Evolutionary conservation across 2,113 vertebrate genomes (phyloP), one percentile per base, ranked within the genome.

Genomic region (Perccottus glenii): DNA sequence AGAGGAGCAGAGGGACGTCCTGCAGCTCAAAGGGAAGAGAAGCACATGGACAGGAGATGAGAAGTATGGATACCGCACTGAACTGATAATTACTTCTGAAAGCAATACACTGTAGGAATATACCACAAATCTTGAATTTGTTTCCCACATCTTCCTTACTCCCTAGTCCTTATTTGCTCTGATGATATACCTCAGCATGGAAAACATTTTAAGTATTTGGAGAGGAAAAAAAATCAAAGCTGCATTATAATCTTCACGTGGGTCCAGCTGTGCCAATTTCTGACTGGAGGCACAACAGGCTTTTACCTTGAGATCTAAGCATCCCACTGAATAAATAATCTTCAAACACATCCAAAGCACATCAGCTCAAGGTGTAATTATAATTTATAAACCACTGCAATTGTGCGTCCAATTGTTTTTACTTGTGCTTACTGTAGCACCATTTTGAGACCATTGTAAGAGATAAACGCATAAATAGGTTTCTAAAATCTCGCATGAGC

Each of bases 261-360:
- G 47, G 46, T 47, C 11, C n/a, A 5, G 35, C 27, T 4, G 2
- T 57, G 55, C 63, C 49, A 33, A 0, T 43, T 53, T 56, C 45
- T 70, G 52, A 59, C 77, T 27, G 19, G 48, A 69, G 73, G 78
- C 71, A 51, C 12, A 53, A 38, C 51, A 36, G 81, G 59, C 14
- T 53, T 73, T 42, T 80, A 64, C 55, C 46, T 19, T 60, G 27
- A 82, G 76, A 83, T 85, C 77, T 69, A 2, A 76, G 56, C 33
- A 64, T 61, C 38, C 43, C 58, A 57, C 49, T 55, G 73, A 62
- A 38, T 78, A 58, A 8, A 58, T 56, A 57, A 73, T 78, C 68
- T 57, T 76, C 78, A 82, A 82, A 73, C 57, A 50, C 36, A 59
- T 70, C 49, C 49, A 16, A 16, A 46, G 47, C 36, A 67, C 72